These are phyloP conservation scores for Empidonax alnorum DNA, from an alignment of 2,113 vertebrate genomes.

Conservation along the genomic window DNA sequence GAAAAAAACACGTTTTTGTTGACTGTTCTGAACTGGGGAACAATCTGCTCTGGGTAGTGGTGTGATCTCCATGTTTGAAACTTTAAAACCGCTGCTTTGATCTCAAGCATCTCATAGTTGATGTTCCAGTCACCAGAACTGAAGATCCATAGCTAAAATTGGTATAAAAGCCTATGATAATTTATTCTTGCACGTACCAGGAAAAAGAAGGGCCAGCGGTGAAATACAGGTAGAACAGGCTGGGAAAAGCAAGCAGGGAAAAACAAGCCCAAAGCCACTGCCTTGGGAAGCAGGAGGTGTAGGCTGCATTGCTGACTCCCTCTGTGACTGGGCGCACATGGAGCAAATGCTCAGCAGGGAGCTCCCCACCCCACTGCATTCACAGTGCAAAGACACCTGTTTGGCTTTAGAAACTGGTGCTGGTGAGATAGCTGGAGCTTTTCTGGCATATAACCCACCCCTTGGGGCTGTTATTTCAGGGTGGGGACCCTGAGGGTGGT, in stretches of 20 bases:
- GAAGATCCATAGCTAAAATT: not conserved
- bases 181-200: not conserved
- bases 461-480: not conserved
- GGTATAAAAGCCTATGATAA: not conserved
- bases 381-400: not conserved
- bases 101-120: not conserved
- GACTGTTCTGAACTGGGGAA: not conserved
- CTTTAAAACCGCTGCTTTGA: not conserved
- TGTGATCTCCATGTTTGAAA: not conserved
- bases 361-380: not conserved
- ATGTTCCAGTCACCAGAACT: not conserved
- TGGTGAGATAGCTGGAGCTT: not conserved
- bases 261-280: not conserved
- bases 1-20: not conserved
- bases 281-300: not conserved
- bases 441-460: fast-evolving
- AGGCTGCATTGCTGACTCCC: not conserved
- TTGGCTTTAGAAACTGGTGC: not conserved
- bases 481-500: not conserved
- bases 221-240: not conserved
- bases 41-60: not conserved
- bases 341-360: fast-evolving
- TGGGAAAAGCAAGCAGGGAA: not conserved
- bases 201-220: not conserved
- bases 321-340: fast-evolving